Conservation (phyloP, 2,888 invertebrate genomes). For the Luperina testacea region DNA sequence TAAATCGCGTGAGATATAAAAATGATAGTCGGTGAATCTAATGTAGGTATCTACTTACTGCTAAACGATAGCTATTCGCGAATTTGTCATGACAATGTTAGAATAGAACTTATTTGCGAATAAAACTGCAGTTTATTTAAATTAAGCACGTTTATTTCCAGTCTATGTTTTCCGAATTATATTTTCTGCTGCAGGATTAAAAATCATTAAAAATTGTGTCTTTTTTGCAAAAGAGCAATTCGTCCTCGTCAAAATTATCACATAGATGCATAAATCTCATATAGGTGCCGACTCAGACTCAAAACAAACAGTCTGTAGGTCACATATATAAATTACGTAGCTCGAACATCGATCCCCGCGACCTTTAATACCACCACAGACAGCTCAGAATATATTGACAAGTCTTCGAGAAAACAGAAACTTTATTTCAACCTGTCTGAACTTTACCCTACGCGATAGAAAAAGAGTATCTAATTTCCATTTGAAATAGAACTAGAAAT, state of each 20-base stretch:
- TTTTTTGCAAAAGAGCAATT: not conserved
- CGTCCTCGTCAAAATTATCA: not conserved
- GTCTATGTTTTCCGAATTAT: not conserved
- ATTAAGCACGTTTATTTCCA: not conserved
- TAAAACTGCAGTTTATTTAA: conserved; percentile 1
- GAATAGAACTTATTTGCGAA: not conserved
- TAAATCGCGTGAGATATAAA: conserved; percentile 48
- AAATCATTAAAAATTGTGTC: not conserved
- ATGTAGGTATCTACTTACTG: conserved; percentile 11
- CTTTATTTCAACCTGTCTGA: conserved; percentile 20
- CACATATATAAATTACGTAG: conserved; percentile 12
- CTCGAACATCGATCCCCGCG: conserved; percentile 15
- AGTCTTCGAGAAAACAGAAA: not conserved
- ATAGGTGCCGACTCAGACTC: not conserved
- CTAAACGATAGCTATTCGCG: not conserved
- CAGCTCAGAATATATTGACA: conserved; percentile 22
- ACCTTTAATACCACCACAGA: conserved; percentile 17
- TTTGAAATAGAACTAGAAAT: conserved; percentile 17
- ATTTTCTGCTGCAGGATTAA: not conserved
- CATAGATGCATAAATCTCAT: not conserved
- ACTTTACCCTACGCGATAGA: not conserved
- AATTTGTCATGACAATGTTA: conserved; percentile 4
- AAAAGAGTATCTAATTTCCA: not conserved
- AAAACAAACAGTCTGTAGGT: conserved; percentile 40
- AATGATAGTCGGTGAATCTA: conserved; percentile 21